phyloP scores from a whole-genome alignment of 2,888 invertebrate species.

The Acleris cristana region DNA sequence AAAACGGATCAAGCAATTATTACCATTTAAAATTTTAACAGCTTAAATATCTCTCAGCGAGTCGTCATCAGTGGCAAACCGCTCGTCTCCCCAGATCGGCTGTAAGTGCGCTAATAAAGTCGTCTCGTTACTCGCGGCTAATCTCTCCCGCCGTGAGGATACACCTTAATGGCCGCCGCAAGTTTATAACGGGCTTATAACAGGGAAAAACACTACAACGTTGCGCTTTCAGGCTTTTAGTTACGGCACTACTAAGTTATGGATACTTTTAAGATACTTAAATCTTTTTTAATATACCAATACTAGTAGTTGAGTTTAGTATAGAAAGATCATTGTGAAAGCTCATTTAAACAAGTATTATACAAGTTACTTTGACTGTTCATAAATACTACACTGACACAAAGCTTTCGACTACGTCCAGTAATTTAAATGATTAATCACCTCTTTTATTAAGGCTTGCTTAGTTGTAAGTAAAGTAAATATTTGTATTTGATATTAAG shows the following conservation, averaged over 20 bases:
- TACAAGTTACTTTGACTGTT: too few species aligned
- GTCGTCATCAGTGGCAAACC: slow-evolving; percentile 47
- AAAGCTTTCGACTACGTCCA: too few species aligned
- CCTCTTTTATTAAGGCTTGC: too few species aligned
- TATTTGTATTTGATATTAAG: too few species aligned
- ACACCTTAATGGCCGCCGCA: slow-evolving; percentile 53
- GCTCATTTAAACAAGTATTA: too few species aligned
- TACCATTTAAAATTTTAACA: too few species aligned
- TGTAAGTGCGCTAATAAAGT: slow-evolving; percentile 67
- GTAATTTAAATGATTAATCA: too few species aligned
- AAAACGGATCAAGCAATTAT: too few species aligned
- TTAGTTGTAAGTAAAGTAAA: too few species aligned
- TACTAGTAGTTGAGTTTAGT: too few species aligned
- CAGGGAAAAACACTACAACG: slow-evolving; percentile 11
- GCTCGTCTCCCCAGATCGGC: slow-evolving; percentile 46
- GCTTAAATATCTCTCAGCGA: neutral
- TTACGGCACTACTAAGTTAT: neutral
- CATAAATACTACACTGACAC: too few species aligned
- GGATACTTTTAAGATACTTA: neutral
- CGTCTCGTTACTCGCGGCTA: slow-evolving; percentile 63
- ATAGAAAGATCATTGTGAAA: too few species aligned
- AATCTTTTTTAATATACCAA: neutral
- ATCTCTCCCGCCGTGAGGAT: slow-evolving; percentile 56
- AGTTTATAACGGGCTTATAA: slow-evolving; percentile 41
- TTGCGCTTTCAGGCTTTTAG: slow-evolving; percentile 5